Evolutionary conservation across 2,888 invertebrate genomes (phyloP).

Genomic region (Drosophila multiciliata): DNA sequence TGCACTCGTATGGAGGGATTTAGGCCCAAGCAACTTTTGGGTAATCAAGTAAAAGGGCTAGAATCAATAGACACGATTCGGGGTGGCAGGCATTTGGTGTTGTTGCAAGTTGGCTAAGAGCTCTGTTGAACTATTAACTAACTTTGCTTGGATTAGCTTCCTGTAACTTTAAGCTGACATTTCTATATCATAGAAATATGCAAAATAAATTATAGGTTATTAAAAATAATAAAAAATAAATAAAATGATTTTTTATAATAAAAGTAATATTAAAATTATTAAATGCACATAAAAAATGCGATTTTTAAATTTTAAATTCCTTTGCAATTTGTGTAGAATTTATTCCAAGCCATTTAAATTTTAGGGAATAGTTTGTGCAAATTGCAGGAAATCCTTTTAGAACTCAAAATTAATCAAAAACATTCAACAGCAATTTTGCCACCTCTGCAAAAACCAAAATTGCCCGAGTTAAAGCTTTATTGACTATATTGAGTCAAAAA

Average conservation of each 20-base stretch:
- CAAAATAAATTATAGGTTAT: not conserved
- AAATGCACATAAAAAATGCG: not conserved
- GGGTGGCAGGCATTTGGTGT: not conserved
- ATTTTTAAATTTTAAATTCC: fast-evolving
- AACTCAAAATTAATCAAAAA: not conserved
- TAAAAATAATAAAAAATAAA: not conserved
- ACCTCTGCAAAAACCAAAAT: not conserved
- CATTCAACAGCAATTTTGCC: not conserved
- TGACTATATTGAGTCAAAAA: not conserved
- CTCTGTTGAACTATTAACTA: slow-evolving; percentile 7
- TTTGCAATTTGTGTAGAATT: not conserved
- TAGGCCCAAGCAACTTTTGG: slow-evolving; percentile 14
- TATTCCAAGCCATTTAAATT: not conserved
- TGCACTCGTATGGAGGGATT: slow-evolving; percentile 9
- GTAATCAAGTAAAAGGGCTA: slow-evolving; percentile 33
- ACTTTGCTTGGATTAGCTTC: slow-evolving; percentile 1
- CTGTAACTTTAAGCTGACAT: not conserved
- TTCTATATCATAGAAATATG: not conserved
- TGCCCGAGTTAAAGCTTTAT: not conserved
- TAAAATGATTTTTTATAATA: not conserved
- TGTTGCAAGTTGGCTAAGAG: not conserved
- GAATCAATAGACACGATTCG: slow-evolving; percentile 18
- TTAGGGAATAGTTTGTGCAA: not conserved
- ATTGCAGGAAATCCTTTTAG: not conserved
- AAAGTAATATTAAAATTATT: not conserved